These are phyloP conservation scores for Cirrhinus mrigala DNA, from an alignment of 2,797 vertebrate genomes.

Conservation along the genomic window DNA sequence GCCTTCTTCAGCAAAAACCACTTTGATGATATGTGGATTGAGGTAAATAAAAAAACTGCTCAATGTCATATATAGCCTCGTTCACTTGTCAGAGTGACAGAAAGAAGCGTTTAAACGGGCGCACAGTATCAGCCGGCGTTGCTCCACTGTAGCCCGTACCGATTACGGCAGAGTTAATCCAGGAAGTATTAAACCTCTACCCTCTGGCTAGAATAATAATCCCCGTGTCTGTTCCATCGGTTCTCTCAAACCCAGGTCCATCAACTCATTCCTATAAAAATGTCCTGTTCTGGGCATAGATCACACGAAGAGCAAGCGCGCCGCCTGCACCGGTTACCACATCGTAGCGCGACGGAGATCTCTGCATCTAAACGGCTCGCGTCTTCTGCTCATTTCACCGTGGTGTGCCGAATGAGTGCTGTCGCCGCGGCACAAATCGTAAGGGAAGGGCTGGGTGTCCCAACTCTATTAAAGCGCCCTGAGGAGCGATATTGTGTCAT, in stretches of 20 bases:
- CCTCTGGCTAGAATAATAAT: slow-evolving; percentile 56
- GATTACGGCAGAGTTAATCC: slow-evolving; percentile 54
- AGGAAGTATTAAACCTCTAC: slow-evolving; percentile 45
- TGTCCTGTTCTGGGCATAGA: neutral
- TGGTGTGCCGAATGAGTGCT: neutral
- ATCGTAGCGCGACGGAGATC: neutral
- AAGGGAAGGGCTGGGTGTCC: neutral
- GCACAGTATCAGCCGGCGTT: neutral
- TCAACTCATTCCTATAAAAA: neutral
- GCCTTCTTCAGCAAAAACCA: neutral
- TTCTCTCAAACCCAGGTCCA: slow-evolving; percentile 26
- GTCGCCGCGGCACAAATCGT: neutral
- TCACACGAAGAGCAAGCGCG: neutral
- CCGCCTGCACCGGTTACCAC: neutral
- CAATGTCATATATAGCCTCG: neutral
- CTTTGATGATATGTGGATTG: neutral
- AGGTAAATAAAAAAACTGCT: neutral
- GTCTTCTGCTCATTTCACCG: neutral
- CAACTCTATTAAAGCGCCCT: neutral
- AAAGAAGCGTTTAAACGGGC: neutral
- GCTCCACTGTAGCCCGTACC: slow-evolving; percentile 4
- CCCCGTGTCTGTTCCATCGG: slow-evolving; percentile 48
- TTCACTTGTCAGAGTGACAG: neutral
- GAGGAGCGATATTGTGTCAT: neutral
- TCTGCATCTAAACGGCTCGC: neutral